Base-by-base conservation (phyloP, 1,140 invertebrate genomes). In the Ridgeia piscesae region DNA sequence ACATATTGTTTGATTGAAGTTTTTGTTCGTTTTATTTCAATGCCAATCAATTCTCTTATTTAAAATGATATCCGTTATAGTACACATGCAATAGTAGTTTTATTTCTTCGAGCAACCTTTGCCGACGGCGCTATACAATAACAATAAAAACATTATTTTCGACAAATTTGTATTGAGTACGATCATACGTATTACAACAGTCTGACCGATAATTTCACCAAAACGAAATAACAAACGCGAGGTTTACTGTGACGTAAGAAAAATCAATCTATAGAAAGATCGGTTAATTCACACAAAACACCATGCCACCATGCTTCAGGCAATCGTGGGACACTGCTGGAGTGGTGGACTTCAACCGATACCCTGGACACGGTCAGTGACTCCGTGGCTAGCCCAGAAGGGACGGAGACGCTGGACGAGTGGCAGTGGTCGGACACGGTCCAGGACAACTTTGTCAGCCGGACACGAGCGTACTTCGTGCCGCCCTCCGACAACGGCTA, bases 381-480 rank as follows among this genome's bases (percentile, higher is more conserved):
- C 9, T 88, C 14, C 33, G 33, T 34, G 6, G 17, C 31, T 11
- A 88, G 33, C 31, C 11, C 33, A 33, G 11, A 33, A 33, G 34
- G 33, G 1, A 33, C 58, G 33, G 14, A 89, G 11, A 58, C 33
- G 0, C 91, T 91, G 35, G 48, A 91, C 17, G 33, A 91, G 35
- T 35, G 34, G 35, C 42, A 33, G 34, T 91, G 88, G 50, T 34
- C 31, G 89, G 91, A 42, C 33, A 77, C 35, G 35, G 14, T 34
- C 8, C 6, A 92, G 33, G 33, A 92, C 88, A 33, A 1, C n/a
- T 88, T 34, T 58, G 48, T 42, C 11, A 88, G 33, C 0, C 42
- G 42, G 33, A 33, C 33, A 17, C 33, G 58, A 33, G 91, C 48
- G 14, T 92, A 92, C 91, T 89, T 92, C 33, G 48, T 88, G 48